Base-by-base conservation (phyloP, 2,113 vertebrate genomes). In the Hydrochoerus hydrochaeris region DNA sequence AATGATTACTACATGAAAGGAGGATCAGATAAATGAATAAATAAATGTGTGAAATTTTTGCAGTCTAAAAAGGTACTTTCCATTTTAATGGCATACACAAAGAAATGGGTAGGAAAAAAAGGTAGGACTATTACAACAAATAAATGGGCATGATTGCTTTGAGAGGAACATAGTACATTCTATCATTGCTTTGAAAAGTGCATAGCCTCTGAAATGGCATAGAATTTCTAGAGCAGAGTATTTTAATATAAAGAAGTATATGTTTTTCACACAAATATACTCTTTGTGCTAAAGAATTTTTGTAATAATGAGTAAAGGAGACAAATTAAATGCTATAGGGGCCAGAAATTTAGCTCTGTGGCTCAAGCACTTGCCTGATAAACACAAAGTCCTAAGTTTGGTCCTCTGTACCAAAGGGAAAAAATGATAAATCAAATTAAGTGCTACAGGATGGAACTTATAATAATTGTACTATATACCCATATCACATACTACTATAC, bases 41-140 rank as follows among this genome's bases (percentile, higher is more conserved):
- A 28, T 7, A 16, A 46, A 75, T 84, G 77, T 35, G 83, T 94
- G 4, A 57, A 78, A 90, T 84, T 16, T n/a, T 24, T 85, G 1
- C 17, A 69, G 35, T 77, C 13, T 71, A 69, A 93, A 94, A 90
- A 90, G 46, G 65, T 65, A 20, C 73, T 54, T 88, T 97, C 44
- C 57, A 44, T 8, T 11, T 13, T 17, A 80, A 35, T n/a, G 17
- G 5, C 84, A 46, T 44, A 16, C 6, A 89, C 35, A 90, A 71
- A 91, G 77, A 90, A 58, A 6, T 58, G 24, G 24, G 38, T 80
- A 44, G 88, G 28, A 60, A 67, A 92, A 78, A 83, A 83, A n/a
- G n/a, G 20, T 1, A 71, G 35, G 13, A 2, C 49, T 85, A n/a
- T 24, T 67, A 84, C 82, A 54, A 94, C 2, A 81, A 90, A 83